Evolutionary conservation across 1,140 invertebrate genomes (phyloP).

Genomic region (Sitophilus oryzae): DNA sequence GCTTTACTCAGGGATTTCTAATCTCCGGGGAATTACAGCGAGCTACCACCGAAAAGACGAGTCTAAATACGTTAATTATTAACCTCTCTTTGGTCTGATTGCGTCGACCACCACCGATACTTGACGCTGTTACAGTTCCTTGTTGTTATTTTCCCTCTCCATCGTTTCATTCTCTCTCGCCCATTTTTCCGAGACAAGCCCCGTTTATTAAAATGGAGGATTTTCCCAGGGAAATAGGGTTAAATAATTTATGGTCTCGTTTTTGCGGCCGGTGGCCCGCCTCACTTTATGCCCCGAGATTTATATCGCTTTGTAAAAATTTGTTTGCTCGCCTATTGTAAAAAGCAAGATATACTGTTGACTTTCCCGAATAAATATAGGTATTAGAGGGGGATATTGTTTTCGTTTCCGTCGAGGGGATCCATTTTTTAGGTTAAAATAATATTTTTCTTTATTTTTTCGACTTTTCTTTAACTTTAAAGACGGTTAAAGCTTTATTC

Average conservation of each 20-base stretch:
- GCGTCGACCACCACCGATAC: conserved; percentile 2
- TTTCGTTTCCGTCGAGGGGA: not conserved
- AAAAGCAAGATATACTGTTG: not conserved
- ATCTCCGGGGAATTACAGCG: conserved; percentile 5
- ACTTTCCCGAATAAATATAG: not conserved
- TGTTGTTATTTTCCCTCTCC: too few relatives aligned
- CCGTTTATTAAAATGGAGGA: conserved; percentile 9
- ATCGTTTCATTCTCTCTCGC: too few relatives aligned
- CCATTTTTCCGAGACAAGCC: too few relatives aligned
- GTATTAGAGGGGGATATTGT: not conserved
- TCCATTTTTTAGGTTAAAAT: too few relatives aligned
- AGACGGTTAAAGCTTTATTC: too few relatives aligned
- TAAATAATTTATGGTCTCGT: conserved; percentile 6
- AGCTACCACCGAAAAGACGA: too few relatives aligned
- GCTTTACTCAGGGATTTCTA: conserved; percentile 2
- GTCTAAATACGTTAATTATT: conserved; percentile 10
- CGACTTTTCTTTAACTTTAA: too few relatives aligned
- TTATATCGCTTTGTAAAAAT: conserved; percentile 1
- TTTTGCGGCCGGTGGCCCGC: conserved; percentile 2
- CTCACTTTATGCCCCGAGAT: not conserved
- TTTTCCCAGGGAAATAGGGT: conserved; percentile 3
- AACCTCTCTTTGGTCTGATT: not conserved
- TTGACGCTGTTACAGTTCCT: conserved; percentile 1
- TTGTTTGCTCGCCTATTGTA: not conserved
- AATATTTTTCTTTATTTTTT: too few relatives aligned